Percentiles rank a stretch among this genome's conserved stretches.
Conservation (phyloP, 2,797 vertebrate genomes). For the Thripadectes ignobilis region DNA sequence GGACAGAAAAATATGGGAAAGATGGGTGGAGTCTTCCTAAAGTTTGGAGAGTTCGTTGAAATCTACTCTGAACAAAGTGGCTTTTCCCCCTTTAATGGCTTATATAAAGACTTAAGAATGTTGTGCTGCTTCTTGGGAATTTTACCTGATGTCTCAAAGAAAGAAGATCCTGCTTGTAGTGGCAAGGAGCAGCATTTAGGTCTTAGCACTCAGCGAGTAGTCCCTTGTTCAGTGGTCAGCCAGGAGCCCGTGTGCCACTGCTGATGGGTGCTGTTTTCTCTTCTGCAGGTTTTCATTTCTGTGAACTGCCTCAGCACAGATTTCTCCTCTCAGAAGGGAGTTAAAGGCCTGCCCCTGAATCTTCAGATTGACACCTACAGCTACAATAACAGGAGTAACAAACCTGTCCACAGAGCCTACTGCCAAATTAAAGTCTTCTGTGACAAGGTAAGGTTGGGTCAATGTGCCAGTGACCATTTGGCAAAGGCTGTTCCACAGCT, state of each 20-base stretch:
- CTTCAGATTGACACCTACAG: constrained; percentile 98
- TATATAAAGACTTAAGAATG: neutral
- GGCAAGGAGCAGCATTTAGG: neutral
- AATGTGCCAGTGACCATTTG: neutral
- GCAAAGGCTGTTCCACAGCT: neutral
- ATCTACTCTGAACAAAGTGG: neutral
- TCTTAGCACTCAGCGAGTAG: accelerated
- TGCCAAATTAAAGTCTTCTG: constrained; percentile 99
- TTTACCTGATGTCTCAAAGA: neutral
- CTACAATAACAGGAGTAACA: constrained; percentile 99
- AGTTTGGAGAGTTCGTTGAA: neutral
- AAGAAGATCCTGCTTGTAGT: neutral
- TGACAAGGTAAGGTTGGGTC: constrained; percentile 82
- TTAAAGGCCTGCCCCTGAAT: constrained; percentile 95
- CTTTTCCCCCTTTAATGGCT: neutral
- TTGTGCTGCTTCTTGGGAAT: neutral
- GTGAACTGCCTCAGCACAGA: constrained; percentile 99
- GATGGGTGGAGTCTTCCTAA: neutral
- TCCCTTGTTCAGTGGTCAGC: neutral
- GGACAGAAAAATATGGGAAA: neutral
- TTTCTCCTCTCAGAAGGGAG: constrained; percentile 98
- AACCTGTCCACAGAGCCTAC: constrained; percentile 94
- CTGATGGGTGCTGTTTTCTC: neutral
- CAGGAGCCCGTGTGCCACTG: neutral
- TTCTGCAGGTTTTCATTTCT: constrained; percentile 92